phyloP scores from a whole-genome alignment of 1,140 invertebrate species.

The Atta texana region DNA sequence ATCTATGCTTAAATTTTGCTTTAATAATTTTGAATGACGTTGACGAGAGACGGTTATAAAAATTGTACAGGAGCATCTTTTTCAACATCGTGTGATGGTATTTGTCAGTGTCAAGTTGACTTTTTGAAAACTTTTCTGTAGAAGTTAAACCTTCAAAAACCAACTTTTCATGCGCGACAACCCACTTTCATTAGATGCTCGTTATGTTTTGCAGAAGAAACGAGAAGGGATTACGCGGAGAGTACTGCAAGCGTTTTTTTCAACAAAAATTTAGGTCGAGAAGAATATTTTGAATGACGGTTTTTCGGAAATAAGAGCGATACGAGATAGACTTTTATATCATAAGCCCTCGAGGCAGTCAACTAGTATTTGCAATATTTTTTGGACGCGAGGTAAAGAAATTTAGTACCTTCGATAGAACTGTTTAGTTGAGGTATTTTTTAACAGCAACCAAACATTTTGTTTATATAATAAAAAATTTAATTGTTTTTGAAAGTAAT shows the following conservation, averaged over 20 bases:
- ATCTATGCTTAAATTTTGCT: not conserved
- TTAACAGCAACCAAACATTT: too few species aligned
- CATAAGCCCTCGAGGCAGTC: constrained; percentile 28
- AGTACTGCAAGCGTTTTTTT: constrained; percentile 34
- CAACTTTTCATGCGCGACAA: constrained; percentile 27
- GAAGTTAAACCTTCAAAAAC: not conserved
- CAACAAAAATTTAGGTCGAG: constrained; percentile 44
- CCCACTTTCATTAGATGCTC: constrained; percentile 33
- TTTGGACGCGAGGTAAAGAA: not conserved
- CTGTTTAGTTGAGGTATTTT: too few species aligned
- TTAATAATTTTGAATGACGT: not conserved
- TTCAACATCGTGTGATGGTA: not conserved
- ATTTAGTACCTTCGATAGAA: too few species aligned
- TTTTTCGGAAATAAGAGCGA: constrained; percentile 46
- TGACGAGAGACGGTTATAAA: not conserved
- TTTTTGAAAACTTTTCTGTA: not conserved
- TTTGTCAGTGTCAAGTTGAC: constrained; percentile 18
- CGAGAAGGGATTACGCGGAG: not conserved
- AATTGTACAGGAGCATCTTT: not conserved
- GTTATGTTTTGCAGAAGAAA: constrained; percentile 29
- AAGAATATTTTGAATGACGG: constrained; percentile 43
- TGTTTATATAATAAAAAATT: too few species aligned
- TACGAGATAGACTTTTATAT: constrained; percentile 31
- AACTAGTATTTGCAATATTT: not conserved
- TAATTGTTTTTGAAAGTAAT: too few species aligned